These are phyloP conservation scores for Phataginus tetradactyla DNA, from an alignment of 2,797 vertebrate species.

Conservation along the genomic window DNA sequence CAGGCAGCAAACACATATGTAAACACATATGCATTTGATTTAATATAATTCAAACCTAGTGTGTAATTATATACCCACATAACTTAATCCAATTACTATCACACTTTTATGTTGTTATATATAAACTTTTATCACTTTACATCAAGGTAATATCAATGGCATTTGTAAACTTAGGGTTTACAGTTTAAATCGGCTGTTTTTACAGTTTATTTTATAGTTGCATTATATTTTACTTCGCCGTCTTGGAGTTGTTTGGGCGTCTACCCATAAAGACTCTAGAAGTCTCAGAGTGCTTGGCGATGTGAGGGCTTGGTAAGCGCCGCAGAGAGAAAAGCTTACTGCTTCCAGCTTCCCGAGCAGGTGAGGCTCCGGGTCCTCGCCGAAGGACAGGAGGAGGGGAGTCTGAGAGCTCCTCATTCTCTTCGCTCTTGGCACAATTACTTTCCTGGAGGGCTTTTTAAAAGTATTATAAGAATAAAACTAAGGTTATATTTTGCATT, in stretches of 20 bases:
- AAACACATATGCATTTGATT: background rate
- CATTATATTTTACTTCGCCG: background rate
- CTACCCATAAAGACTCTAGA: background rate
- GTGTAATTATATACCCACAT: background rate
- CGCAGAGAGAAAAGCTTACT: background rate
- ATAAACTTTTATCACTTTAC: constrained; percentile 18
- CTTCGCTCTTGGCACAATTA: background rate
- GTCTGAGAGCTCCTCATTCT: background rate
- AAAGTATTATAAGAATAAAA: background rate
- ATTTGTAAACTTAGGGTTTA: background rate
- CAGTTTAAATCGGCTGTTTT: background rate
- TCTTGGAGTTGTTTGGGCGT: background rate
- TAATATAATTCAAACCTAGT: background rate
- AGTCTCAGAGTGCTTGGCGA: background rate
- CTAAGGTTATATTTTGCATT: background rate
- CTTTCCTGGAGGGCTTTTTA: background rate
- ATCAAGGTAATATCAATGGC: background rate
- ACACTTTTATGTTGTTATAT: background rate
- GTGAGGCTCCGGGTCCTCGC: background rate
- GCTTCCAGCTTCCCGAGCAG: background rate
- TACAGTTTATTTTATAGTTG: background rate
- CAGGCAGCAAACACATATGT: background rate
- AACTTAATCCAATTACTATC: background rate
- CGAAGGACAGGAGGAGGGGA: background rate
- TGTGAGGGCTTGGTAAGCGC: background rate